Percentiles rank a stretch among this genome's conserved stretches.
Evolutionary conservation across 1,140 invertebrate genomes (phyloP).

Genomic region (Zaprionus ornatus): DNA sequence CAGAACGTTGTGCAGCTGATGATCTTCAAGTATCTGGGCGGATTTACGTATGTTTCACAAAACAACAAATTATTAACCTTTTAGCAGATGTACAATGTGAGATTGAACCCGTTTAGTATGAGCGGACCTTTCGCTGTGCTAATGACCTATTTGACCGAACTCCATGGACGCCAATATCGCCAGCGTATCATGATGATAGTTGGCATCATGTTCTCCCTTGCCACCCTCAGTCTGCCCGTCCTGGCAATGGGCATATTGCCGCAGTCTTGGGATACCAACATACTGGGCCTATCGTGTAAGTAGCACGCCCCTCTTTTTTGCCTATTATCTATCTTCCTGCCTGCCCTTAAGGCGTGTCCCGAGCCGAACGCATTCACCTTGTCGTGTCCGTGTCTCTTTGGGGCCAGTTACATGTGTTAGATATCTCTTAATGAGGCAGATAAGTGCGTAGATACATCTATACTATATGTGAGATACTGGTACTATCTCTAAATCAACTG

Average conservation of each 20-base stretch:
- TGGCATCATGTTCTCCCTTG: constrained; percentile 87
- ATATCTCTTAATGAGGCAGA: neutral
- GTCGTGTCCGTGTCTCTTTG: neutral
- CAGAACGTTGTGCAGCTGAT: constrained; percentile 89
- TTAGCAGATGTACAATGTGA: constrained; percentile 35
- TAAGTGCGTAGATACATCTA: neutral
- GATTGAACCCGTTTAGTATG: constrained; percentile 85
- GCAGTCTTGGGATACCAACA: constrained; percentile 58
- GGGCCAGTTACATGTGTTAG: neutral
- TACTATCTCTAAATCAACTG: neutral
- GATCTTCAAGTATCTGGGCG: constrained; percentile 89
- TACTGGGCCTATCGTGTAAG: constrained; percentile 67
- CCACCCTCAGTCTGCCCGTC: constrained; percentile 85
- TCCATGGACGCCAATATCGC: constrained; percentile 87
- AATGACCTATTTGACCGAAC: constrained; percentile 89
- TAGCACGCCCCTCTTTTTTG: constrained; percentile 3
- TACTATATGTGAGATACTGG: neutral
- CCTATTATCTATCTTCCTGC: constrained; percentile 1
- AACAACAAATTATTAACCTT: constrained; percentile 1
- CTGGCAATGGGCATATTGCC: constrained; percentile 86
- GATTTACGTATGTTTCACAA: constrained; percentile 88
- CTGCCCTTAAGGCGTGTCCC: constrained; percentile 21
- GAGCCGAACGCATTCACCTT: neutral
- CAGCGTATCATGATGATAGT: constrained; percentile 87
- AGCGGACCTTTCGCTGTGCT: constrained; percentile 89